A percentile compares a stretch with the other conserved stretches of the same genome.
These are phyloP conservation scores for Bucco capensis DNA, from an alignment of 2,113 vertebrate genomes.

Conservation along the genomic window DNA sequence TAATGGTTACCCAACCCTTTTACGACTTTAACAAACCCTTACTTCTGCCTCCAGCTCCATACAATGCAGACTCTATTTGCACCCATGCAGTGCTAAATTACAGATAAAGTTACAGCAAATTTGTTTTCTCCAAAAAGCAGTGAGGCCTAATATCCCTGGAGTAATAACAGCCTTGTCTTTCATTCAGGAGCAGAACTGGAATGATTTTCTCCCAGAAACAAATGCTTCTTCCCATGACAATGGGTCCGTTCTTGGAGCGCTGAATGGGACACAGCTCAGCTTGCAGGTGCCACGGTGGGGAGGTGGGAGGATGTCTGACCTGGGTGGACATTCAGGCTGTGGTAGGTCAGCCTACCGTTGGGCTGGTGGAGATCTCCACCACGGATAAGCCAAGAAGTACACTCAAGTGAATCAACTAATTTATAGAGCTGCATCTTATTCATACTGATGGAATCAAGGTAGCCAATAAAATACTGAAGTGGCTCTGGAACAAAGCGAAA, in stretches of 20 bases:
- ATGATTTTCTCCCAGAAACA: conserved; percentile 83
- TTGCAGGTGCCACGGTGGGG: conserved; percentile 86
- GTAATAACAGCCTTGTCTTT: conserved; percentile 91
- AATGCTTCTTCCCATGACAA: conserved; percentile 82
- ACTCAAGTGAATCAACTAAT: conserved; percentile 59
- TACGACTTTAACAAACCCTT: conserved; percentile 82
- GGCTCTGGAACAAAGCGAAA: conserved; percentile 43
- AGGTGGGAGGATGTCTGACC: conserved; percentile 79
- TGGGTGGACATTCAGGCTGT: conserved; percentile 63
- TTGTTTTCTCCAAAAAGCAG: conserved; percentile 98
- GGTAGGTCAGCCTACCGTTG: conserved; percentile 85
- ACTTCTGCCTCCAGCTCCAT: conserved; percentile 76
- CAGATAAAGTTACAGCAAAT: conserved; percentile 99
- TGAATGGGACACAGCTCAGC: conserved; percentile 77
- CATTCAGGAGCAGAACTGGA: conserved; percentile 83
- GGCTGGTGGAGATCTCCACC: conserved; percentile 67
- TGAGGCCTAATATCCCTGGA: conserved; percentile 87
- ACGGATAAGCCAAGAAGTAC: conserved; percentile 55
- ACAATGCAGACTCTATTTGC: conserved; percentile 94
- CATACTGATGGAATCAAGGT: conserved; percentile 23
- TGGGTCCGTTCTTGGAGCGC: conserved; percentile 79
- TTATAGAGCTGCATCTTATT: conserved; percentile 60
- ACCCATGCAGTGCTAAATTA: conserved; percentile 89
- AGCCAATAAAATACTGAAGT: conserved; percentile 31
- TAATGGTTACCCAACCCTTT: conserved; percentile 87